Conservation (phyloP, 2,797 vertebrate genomes). For the Cheirogaleus major region DNA sequence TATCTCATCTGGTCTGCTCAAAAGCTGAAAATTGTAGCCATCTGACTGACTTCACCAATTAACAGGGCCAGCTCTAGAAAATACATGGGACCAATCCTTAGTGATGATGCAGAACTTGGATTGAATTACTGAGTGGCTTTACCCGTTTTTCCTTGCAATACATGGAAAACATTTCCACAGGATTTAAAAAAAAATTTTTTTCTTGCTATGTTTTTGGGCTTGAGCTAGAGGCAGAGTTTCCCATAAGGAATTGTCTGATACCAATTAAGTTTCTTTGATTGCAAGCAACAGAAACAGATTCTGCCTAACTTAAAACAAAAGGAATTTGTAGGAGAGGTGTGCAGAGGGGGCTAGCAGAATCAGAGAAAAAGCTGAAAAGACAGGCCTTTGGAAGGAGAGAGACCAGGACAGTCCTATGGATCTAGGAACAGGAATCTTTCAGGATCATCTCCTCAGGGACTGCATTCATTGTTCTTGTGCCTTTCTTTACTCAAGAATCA, state of each 20-base stretch:
- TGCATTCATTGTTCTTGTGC: background rate
- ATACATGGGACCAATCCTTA: background rate
- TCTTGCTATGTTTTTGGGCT: background rate
- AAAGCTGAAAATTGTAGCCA: background rate
- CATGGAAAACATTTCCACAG: background rate
- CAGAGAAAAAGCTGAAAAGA: background rate
- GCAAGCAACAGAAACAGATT: background rate
- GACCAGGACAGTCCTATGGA: background rate
- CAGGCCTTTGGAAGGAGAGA: background rate
- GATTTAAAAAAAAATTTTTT: background rate
- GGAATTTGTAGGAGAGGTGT: background rate
- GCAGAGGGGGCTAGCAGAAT: background rate
- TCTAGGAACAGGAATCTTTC: background rate
- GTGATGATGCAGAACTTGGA: background rate
- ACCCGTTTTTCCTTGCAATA: background rate
- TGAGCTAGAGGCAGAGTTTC: background rate
- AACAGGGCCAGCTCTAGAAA: background rate
- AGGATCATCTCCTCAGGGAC: background rate
- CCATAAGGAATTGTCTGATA: background rate
- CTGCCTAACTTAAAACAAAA: background rate
- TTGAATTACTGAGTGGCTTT: background rate
- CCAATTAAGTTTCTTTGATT: slow-evolving; percentile 15
- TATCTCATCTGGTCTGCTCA: background rate
- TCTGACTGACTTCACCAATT: background rate
- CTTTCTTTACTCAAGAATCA: background rate